Evolutionary conservation across 2,113 vertebrate genomes (phyloP).

Genomic region (Atractosteus spatula): DNA sequence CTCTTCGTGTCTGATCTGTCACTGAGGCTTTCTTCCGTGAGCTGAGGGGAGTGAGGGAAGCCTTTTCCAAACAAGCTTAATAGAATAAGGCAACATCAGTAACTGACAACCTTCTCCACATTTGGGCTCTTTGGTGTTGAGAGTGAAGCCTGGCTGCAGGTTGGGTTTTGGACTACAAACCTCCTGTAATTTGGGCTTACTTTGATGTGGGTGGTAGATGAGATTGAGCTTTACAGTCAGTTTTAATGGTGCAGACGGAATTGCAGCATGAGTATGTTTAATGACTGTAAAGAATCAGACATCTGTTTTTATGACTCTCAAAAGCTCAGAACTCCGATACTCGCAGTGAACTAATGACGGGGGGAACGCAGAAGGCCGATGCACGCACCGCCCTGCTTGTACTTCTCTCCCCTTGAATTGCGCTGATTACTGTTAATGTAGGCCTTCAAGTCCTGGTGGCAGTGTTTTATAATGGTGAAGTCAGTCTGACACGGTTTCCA

Average conservation of each 20-base stretch:
- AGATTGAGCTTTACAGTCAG: neutral
- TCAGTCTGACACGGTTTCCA: neutral
- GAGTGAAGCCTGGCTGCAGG: neutral
- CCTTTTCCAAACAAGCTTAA: too few species aligned
- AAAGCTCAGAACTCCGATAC: neutral
- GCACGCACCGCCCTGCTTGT: neutral
- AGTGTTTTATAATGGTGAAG: neutral
- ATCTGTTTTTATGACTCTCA: neutral
- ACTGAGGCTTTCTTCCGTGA: too few species aligned
- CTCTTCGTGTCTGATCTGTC: too few species aligned
- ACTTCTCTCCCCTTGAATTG: neutral
- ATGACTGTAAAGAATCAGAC: neutral
- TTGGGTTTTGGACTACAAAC: neutral
- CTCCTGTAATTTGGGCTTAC: neutral
- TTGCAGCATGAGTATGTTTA: neutral
- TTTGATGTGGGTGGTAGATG: neutral
- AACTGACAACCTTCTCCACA: neutral
- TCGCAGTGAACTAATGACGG: neutral
- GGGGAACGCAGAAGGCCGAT: neutral
- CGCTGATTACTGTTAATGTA: neutral
- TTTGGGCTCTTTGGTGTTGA: neutral
- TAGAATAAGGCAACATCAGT: neutral
- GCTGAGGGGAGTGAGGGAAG: too few species aligned
- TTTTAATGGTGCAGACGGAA: constrained; percentile 1
- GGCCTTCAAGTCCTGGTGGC: neutral